Evolutionary conservation across 2,113 vertebrate genomes (phyloP).

Genomic region (Alligator mississippiensis): DNA sequence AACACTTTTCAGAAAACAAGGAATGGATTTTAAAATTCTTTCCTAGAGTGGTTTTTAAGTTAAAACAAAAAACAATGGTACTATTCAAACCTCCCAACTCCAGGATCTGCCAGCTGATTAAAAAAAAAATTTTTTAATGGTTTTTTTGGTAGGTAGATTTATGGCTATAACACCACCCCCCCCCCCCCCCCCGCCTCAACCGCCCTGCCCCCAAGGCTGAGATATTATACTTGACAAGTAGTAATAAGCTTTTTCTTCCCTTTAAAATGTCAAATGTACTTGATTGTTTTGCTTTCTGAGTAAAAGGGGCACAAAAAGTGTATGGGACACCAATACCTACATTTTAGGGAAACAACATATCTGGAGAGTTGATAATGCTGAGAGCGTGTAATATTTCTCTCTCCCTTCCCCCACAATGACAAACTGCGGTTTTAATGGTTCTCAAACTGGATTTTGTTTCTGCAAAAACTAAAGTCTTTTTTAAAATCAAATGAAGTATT

Average conservation of each 20-base stretch:
- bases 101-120: neutral
- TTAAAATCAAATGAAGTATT: slow-evolving; percentile 39
- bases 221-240: neutral
- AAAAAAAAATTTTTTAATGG: neutral
- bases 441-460: slow-evolving; percentile 64
- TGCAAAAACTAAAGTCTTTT: slow-evolving; percentile 14
- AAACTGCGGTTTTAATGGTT: slow-evolving; percentile 56
- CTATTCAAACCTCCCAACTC: slow-evolving; percentile 18
- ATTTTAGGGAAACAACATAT: slow-evolving; percentile 9
- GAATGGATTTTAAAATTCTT: neutral
- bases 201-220: neutral
- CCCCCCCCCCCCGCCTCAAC: neutral
- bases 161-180: neutral
- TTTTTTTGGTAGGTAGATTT: neutral
- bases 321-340: slow-evolving; percentile 18
- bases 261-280: slow-evolving; percentile 4
- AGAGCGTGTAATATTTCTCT: neutral
- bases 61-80: neutral
- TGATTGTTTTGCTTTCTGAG: neutral
- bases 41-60: slow-evolving; percentile 35
- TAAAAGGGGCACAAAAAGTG: neutral
- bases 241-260: slow-evolving; percentile 43
- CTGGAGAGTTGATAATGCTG: slow-evolving; percentile 47
- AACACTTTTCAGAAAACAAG: neutral
- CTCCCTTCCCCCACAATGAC: slow-evolving; percentile 24